Conservation (phyloP, 2,888 invertebrate genomes). For the Drosophila longiperda region DNA sequence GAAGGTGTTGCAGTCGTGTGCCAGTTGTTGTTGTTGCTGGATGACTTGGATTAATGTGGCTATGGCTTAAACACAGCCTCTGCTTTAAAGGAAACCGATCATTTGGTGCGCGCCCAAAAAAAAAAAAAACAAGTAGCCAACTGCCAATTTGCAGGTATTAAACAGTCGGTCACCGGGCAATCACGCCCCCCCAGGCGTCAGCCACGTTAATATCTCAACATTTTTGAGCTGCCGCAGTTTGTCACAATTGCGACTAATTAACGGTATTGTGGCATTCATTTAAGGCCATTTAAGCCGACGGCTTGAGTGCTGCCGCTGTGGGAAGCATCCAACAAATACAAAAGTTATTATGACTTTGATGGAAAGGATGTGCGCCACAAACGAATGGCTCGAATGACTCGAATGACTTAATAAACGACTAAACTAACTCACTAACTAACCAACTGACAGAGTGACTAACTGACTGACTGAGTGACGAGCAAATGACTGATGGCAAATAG, state of each 20-base stretch:
- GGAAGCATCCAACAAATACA: slow-evolving; percentile 47
- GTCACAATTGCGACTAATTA: slow-evolving; percentile 43
- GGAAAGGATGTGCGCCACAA: slow-evolving; percentile 54
- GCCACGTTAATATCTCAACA: slow-evolving; percentile 1
- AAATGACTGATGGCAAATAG: slow-evolving; percentile 47
- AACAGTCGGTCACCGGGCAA: slow-evolving; percentile 10
- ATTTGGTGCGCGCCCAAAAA: slow-evolving; percentile 20
- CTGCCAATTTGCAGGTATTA: slow-evolving; percentile 53
- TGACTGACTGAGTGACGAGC: slow-evolving; percentile 26
- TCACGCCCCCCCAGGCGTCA: slow-evolving; percentile 7
- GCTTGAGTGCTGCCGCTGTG: slow-evolving; percentile 9
- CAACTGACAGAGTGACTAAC: slow-evolving; percentile 27
- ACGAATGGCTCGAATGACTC: slow-evolving; percentile 46
- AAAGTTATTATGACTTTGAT: slow-evolving; percentile 68
- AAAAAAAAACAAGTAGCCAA: slow-evolving; percentile 59
- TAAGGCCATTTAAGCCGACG: slow-evolving; percentile 43
- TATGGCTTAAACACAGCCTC: slow-evolving; percentile 15
- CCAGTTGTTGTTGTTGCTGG: slow-evolving; percentile 24
- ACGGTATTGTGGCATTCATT: slow-evolving; percentile 47
- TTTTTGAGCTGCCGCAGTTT: slow-evolving; percentile 23
- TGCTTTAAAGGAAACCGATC: slow-evolving; percentile 21
- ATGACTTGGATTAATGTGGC: slow-evolving; percentile 4
- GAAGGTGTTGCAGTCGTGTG: slow-evolving; percentile 69
- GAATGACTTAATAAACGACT: slow-evolving; percentile 53
- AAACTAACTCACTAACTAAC: slow-evolving; percentile 25